Evolutionary conservation across 2,113 vertebrate species (phyloP), one percentile per base, ranked within the genome.

Genomic region (Gallinago jamesoni): DNA sequence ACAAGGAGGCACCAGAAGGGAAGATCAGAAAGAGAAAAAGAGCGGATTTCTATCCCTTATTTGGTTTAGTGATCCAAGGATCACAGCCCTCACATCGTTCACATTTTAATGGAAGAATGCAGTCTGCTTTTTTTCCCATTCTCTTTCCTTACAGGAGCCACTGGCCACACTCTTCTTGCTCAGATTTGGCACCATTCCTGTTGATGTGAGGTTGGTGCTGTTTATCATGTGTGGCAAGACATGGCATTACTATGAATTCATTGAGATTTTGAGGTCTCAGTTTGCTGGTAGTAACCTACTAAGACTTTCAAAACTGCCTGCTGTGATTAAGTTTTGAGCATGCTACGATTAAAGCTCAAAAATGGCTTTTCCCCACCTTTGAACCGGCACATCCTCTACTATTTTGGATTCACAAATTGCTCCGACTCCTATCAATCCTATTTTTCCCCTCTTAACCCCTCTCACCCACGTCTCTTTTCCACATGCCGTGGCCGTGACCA

Each of bases 21-120:
- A 96, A 86, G 74, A 93, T 35, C 56, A 70, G 69, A 43, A 62
- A 82, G 35, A 84, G 59, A 78, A 87, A 74, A 92, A 72, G 50
- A 89, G 50, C 12, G 67, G 50, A 84, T 78, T 94, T 84, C 84
- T 91, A 78, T 72, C 87, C 89, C 91, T 92, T 96, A 87, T 94
- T 97, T 96, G 86, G 84, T 87, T 92, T 90, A 86, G 68, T 35
- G 78, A 74, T 87, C 63, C 50, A 63, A 68, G 39, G n/a, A 94
- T 64, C 77, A 47, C 24, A 52, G 39, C 15, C 62, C 19, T 91
- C 43, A 14, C 72, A 63, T 77, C 19, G 12, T 53, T 92, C 63
- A 67, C 64, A 72, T 94, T 82, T 90, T 91, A 83, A 66, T 10
- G 70, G 47, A 95, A 83, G 73, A 96, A 83, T 84, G 67, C 66